phyloP scores from a whole-genome alignment of 2,888 invertebrate species.

The Sinhomidia bicolor region DNA sequence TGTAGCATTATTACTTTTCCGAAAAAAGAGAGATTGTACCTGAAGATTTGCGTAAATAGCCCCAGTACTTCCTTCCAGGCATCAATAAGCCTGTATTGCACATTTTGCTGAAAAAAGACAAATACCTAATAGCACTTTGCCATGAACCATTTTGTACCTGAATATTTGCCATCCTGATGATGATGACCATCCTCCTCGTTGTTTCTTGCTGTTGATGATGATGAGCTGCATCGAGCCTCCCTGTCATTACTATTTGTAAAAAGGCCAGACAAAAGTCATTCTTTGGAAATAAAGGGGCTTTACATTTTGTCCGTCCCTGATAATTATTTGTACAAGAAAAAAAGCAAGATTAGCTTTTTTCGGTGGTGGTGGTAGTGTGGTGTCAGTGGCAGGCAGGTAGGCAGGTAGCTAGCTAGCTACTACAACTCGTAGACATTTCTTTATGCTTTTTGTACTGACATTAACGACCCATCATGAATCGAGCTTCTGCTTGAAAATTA shows the following conservation, averaged over 20 bases:
- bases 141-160: neutral
- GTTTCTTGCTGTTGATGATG: neutral
- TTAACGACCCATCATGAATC: constrained; percentile 69
- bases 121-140: too few species aligned
- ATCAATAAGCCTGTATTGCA: neutral
- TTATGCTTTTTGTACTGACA: constrained; percentile 66
- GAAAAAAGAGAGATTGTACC: neutral
- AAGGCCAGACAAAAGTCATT: constrained; percentile 68
- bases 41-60: too few species aligned
- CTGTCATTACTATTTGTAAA: constrained; percentile 65
- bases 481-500: constrained; percentile 67
- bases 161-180: neutral
- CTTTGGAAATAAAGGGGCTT: constrained; percentile 59
- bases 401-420: constrained; percentile 11
- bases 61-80: neutral
- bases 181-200: neutral
- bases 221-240: constrained; percentile 40
- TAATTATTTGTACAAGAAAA: constrained; percentile 69
- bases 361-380: constrained; percentile 8
- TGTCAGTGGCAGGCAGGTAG: constrained; percentile 14
- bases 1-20: neutral
- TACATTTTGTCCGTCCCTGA: constrained; percentile 51
- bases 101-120: neutral
- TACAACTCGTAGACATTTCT: constrained; percentile 54
- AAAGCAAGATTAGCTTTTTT: constrained; percentile 23